Percentiles rank a stretch among this genome's conserved stretches.
Conservation (phyloP, 2,888 invertebrate genomes). For the Dasypolia templi region DNA sequence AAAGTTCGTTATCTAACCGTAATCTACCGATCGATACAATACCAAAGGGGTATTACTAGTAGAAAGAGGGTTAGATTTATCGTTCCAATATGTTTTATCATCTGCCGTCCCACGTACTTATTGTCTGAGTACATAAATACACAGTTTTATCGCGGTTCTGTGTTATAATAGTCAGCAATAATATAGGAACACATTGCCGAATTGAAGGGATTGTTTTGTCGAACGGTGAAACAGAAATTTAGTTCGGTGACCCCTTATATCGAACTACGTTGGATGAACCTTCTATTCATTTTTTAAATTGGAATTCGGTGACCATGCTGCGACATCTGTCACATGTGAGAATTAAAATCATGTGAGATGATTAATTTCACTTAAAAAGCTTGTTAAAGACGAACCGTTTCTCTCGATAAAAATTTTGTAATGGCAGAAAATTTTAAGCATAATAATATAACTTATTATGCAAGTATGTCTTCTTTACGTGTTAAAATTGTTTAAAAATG, state of each 20-base stretch:
- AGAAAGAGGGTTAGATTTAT: constrained; percentile 66
- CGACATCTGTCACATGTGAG: background rate
- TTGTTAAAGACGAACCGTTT: too few species aligned
- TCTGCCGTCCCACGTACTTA: constrained; percentile 52
- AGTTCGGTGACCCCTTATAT: constrained; percentile 3
- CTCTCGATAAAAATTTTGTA: background rate
- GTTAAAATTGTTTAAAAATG: too few species aligned
- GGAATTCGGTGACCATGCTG: background rate
- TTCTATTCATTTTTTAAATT: background rate
- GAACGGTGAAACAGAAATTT: constrained; percentile 23
- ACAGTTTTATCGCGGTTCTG: constrained; percentile 39
- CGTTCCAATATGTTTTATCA: constrained; percentile 67
- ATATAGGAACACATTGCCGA: constrained; percentile 9
- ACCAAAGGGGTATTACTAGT: constrained; percentile 57
- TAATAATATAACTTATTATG: too few species aligned
- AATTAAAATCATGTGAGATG: too few species aligned
- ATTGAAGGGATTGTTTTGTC: constrained; percentile 9
- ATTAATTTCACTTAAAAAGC: background rate
- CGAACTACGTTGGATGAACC: background rate
- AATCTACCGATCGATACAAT: constrained; percentile 68
- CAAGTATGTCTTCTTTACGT: too few species aligned
- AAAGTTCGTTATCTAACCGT: constrained; percentile 55
- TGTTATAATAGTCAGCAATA: constrained; percentile 20
- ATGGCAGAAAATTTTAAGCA: background rate
- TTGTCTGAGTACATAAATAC: constrained; percentile 46